Evolutionary conservation across 1,140 invertebrate genomes (phyloP).

Genomic region (Eueides isabella): DNA sequence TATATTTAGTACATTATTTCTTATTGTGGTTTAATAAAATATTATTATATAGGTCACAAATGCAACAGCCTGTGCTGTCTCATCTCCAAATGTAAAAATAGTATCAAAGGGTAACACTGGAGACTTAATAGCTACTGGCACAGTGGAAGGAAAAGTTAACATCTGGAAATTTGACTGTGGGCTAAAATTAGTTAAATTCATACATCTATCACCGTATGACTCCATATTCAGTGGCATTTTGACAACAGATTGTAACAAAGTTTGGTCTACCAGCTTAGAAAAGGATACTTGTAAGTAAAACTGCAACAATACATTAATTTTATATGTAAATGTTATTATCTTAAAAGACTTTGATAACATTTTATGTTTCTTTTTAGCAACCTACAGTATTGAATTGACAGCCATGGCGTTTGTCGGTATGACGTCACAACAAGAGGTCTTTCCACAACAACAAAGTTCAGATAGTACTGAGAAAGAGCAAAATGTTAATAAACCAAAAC

Average conservation of each 20-base stretch:
- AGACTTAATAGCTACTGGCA: constrained; percentile 88
- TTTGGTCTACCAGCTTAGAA: constrained; percentile 75
- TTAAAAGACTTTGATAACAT: not conserved
- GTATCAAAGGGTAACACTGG: constrained; percentile 84
- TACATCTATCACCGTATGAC: constrained; percentile 73
- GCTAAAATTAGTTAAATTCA: constrained; percentile 83
- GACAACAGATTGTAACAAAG: constrained; percentile 70
- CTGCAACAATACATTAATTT: not conserved
- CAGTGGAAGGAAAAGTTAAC: constrained; percentile 80
- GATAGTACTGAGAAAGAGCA: constrained; percentile 66
- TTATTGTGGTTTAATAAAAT: not conserved
- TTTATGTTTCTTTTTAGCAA: constrained; percentile 52
- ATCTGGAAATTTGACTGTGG: constrained; percentile 90
- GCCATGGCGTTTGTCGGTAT: constrained; percentile 75
- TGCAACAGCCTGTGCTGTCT: constrained; percentile 91
- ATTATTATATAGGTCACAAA: constrained; percentile 85
- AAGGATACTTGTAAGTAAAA: constrained; percentile 73
- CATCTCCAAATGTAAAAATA: constrained; percentile 78
- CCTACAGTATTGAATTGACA: constrained; percentile 68
- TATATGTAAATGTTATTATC: not conserved
- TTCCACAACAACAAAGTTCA: constrained; percentile 58
- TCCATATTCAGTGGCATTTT: constrained; percentile 77
- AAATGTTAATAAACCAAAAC: constrained; percentile 59
- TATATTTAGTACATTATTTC: too few species aligned
- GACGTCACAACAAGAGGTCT: constrained; percentile 62